These are phyloP conservation scores for Molanna angustata DNA, from an alignment of 2,888 invertebrate genomes.

Conservation along the genomic window DNA sequence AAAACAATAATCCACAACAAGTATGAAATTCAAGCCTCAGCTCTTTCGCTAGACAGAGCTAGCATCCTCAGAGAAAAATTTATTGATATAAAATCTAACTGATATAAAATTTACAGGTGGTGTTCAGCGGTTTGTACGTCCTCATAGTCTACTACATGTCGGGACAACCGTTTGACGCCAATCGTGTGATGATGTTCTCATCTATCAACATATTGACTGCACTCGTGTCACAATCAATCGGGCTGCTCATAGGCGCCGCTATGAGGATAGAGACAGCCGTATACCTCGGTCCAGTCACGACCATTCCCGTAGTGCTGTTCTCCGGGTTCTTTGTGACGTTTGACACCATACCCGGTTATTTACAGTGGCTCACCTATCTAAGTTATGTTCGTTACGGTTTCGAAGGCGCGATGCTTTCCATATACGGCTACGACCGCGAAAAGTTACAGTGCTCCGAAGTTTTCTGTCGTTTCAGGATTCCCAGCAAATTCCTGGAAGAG, in stretches of 20 bases:
- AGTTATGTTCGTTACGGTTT: conserved; percentile 92
- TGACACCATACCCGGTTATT: conserved; percentile 83
- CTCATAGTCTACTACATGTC: conserved; percentile 95
- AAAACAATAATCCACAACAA: too few species aligned
- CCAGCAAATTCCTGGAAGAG: conserved; percentile 79
- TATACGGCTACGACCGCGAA: conserved; percentile 84
- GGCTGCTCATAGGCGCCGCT: conserved; percentile 88
- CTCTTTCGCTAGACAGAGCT: too few species aligned
- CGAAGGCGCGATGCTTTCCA: conserved; percentile 87
- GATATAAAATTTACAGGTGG: conserved; percentile 77
- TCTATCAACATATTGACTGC: conserved; percentile 76
- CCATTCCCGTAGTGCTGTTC: conserved; percentile 88
- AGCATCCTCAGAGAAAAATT: too few species aligned
- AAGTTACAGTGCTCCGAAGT: conserved; percentile 78
- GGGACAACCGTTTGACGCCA: conserved; percentile 86
- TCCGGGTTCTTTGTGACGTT: conserved; percentile 94
- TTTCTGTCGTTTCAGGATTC: conserved; percentile 81
- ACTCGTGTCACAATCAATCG: conserved; percentile 88
- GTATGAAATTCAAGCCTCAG: not conserved
- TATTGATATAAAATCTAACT: too few species aligned
- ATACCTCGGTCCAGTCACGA: conserved; percentile 82
- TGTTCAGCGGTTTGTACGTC: conserved; percentile 82
- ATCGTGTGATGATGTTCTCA: conserved; percentile 78
- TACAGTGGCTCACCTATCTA: conserved; percentile 85
- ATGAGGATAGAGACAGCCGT: conserved; percentile 81